phyloP scores from a whole-genome alignment of 2,888 invertebrate species.

The Melanostoma mellinum region DNA sequence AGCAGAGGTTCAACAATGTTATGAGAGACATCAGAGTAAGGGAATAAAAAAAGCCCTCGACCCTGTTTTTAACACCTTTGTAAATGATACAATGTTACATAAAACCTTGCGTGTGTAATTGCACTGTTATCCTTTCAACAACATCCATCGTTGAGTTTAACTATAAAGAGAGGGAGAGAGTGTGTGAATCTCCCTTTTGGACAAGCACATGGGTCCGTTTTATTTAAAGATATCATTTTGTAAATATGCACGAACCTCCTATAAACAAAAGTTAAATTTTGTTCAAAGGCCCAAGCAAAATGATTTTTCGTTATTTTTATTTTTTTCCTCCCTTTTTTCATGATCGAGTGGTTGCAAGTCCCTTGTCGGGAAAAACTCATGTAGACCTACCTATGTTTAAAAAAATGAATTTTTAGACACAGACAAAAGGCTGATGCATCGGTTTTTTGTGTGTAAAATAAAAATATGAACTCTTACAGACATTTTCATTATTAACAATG shows the following conservation, averaged over 20 bases:
- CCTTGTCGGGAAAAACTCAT: too few relatives aligned
- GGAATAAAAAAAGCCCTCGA: not conserved
- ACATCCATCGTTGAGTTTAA: not conserved
- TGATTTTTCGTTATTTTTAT: too few relatives aligned
- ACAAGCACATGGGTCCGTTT: not conserved
- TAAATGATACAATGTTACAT: slow-evolving; percentile 45
- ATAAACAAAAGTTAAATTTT: not conserved
- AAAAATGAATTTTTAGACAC: too few relatives aligned
- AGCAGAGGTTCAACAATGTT: slow-evolving; percentile 2
- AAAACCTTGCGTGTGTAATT: slow-evolving; percentile 39
- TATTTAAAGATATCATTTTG: too few relatives aligned
- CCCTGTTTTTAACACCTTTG: slow-evolving; percentile 57
- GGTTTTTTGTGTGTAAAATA: too few relatives aligned
- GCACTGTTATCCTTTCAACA: slow-evolving; percentile 53
- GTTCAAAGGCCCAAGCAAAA: slow-evolving; percentile 32
- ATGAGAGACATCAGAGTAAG: not conserved
- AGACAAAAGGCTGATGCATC: too few relatives aligned
- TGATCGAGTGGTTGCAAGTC: too few relatives aligned
- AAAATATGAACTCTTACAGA: too few relatives aligned
- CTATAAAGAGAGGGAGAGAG: not conserved
- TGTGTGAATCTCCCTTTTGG: not conserved
- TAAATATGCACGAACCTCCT: too few relatives aligned
- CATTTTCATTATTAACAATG: too few relatives aligned
- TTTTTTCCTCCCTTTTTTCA: too few relatives aligned
- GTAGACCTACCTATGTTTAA: too few relatives aligned